Evolutionary conservation across 1,140 invertebrate genomes (phyloP).

Genomic region (Melitaea cinxia): DNA sequence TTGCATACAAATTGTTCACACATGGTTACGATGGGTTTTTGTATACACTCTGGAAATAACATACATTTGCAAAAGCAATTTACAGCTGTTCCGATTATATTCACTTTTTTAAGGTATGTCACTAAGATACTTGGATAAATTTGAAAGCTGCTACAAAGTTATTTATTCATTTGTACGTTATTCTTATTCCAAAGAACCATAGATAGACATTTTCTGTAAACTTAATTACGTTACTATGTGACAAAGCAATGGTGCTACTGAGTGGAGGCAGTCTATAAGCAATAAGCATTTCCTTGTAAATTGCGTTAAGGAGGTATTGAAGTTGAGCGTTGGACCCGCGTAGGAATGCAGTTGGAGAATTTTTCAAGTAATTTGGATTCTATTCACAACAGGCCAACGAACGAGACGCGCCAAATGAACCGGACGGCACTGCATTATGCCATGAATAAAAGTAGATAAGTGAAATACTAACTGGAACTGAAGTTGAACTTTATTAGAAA

Average conservation of each 20-base stretch:
- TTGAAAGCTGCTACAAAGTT: background rate
- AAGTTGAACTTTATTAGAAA: background rate
- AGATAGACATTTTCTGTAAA: background rate
- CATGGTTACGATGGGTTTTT: constrained; percentile 22
- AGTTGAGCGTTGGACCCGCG: constrained; percentile 44
- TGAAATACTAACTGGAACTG: constrained; percentile 17
- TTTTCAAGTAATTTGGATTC: constrained; percentile 74
- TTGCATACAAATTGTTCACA: constrained; percentile 39
- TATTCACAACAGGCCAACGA: constrained; percentile 59
- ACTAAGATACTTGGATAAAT: background rate
- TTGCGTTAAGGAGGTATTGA: constrained; percentile 47
- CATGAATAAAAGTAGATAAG: constrained; percentile 31
- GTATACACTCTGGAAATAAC: constrained; percentile 15
- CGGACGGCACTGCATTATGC: constrained; percentile 50
- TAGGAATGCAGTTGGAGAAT: constrained; percentile 58
- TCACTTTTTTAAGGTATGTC: background rate
- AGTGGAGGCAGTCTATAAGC: constrained; percentile 29
- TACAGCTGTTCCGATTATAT: background rate
- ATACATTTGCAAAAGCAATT: constrained; percentile 6
- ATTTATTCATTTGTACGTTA: too few species aligned
- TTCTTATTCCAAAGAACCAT: background rate
- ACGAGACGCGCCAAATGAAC: constrained; percentile 65
- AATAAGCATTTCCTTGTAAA: constrained; percentile 44
- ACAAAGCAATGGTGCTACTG: constrained; percentile 33
- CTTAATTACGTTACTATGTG: constrained; percentile 22